Percentiles rank a stretch among this genome's conserved stretches.
Evolutionary conservation across 2,113 vertebrate species (phyloP).

Genomic region (Pholis gunnellus): DNA sequence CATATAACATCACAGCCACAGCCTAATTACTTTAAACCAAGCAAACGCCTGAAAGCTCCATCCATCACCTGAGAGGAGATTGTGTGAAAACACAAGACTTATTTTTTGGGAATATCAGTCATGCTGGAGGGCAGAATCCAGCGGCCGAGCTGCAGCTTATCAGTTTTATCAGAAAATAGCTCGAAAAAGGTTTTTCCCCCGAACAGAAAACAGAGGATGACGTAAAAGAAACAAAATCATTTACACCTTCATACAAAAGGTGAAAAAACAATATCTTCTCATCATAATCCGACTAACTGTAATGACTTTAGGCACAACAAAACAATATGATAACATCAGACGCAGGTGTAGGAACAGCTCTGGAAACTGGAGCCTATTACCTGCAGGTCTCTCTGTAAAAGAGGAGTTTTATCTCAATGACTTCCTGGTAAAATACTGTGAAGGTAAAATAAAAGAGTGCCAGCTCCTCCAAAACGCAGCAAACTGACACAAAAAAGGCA

Average conservation of each 20-base stretch:
- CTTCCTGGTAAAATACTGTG: not conserved
- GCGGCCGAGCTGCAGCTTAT: not conserved
- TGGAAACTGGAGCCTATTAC: too few relatives aligned
- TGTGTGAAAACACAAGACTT: not conserved
- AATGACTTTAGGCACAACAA: not conserved
- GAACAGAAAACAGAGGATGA: not conserved
- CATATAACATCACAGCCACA: slow-evolving; percentile 36
- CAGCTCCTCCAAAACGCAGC: not conserved
- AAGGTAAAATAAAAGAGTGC: not conserved
- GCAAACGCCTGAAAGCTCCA: slow-evolving; percentile 35
- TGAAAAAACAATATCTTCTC: not conserved
- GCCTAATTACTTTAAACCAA: slow-evolving; percentile 58
- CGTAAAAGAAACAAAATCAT: not conserved
- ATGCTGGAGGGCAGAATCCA: not conserved
- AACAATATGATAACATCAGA: not conserved
- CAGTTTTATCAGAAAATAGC: slow-evolving; percentile 13
- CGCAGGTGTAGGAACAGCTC: not conserved
- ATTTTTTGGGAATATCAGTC: slow-evolving; percentile 2
- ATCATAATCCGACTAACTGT: not conserved
- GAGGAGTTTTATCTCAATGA: not conserved
- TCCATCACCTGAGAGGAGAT: slow-evolving; percentile 41
- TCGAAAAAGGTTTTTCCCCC: not conserved
- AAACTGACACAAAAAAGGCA: not conserved
- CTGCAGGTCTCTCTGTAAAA: not conserved
- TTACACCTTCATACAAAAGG: not conserved